Evolutionary conservation across 1,140 invertebrate genomes (phyloP).

Genomic region (Phymastichus coffea): DNA sequence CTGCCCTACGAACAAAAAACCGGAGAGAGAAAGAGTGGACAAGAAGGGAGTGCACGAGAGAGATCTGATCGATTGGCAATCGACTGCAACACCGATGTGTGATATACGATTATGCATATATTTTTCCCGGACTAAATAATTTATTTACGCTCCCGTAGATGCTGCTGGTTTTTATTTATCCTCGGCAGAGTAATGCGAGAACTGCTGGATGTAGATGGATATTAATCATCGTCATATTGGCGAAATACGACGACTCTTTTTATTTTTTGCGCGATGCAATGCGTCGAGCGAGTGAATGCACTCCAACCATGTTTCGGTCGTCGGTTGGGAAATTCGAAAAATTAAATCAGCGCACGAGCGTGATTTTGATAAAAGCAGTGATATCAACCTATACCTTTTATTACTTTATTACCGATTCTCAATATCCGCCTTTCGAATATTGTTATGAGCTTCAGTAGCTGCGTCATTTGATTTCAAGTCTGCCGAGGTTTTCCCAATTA

Average conservation of each 20-base stretch:
- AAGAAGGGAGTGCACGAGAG: background rate
- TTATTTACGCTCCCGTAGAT: conserved; percentile 2
- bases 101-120: conserved; percentile 17
- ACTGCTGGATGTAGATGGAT: no score
- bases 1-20: conserved; percentile 5
- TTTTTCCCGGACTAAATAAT: conserved; percentile 22
- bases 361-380: no score
- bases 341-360: conserved; percentile 10
- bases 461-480: background rate
- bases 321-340: no score
- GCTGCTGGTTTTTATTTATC: background rate
- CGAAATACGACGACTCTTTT: background rate
- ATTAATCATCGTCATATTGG: conserved; percentile 23
- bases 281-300: no score
- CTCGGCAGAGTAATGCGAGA: conserved; percentile 3
- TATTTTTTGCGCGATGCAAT: background rate
- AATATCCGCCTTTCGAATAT: conserved; percentile 1
- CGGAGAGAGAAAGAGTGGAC: background rate
- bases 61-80: conserved; percentile 26
- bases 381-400: no score
- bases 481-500: background rate
- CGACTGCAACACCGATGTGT: conserved; percentile 10
- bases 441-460: conserved; percentile 1
- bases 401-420: conserved; percentile 19
- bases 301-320: no score